phyloP scores from a whole-genome alignment of 2,113 vertebrate species.

The Trochalopteron elliotii region DNA sequence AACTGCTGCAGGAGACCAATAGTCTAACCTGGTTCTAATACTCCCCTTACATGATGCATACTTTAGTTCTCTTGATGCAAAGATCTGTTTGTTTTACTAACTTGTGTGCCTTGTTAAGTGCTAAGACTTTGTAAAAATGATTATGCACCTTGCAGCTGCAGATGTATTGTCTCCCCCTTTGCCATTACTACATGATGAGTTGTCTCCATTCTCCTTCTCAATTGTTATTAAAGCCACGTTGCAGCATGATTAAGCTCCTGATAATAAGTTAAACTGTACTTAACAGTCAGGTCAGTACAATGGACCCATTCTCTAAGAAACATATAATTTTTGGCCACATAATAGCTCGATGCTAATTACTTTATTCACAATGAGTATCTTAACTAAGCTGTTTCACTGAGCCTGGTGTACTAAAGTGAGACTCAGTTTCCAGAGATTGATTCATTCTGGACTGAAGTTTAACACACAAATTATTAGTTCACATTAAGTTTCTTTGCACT shows the following conservation, averaged over 20 bases:
- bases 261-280: not conserved
- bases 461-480: not conserved
- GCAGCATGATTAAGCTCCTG: not conserved
- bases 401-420: not conserved
- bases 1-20: slow-evolving; percentile 3
- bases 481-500: not conserved
- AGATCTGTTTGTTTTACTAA: slow-evolving; percentile 67
- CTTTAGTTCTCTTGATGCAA: slow-evolving; percentile 33
- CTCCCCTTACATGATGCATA: slow-evolving; percentile 63
- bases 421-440: not conserved
- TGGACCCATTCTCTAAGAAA: not conserved
- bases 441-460: not conserved
- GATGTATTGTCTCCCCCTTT: not conserved
- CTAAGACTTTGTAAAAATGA: not conserved
- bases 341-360: not conserved
- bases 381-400: not conserved
- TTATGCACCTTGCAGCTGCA: slow-evolving; percentile 1
- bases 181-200: slow-evolving; percentile 35
- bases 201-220: not conserved
- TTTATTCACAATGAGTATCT: not conserved
- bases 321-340: not conserved
- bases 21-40: slow-evolving; percentile 30
- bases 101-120: not conserved
- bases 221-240: not conserved
- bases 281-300: not conserved